phyloP scores from a whole-genome alignment of 2,797 vertebrate genomes.

The Phalloptychus januarius region DNA sequence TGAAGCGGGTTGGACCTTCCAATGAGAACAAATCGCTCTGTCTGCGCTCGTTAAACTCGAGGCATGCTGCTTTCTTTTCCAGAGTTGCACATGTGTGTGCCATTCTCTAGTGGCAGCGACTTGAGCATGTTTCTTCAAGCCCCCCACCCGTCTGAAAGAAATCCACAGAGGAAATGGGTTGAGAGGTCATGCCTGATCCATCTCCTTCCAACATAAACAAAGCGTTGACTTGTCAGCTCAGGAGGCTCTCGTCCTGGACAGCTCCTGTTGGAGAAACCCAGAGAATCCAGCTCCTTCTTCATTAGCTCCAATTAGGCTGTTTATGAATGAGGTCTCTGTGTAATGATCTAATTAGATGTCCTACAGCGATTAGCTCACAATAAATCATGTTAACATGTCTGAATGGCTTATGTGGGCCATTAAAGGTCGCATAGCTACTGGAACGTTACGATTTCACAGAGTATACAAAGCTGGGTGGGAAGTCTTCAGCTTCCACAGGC shows the following conservation, averaged over 20 bases:
- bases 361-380: conserved; percentile 27
- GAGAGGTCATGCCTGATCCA: conserved; percentile 54
- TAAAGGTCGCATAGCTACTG: conserved; percentile 44
- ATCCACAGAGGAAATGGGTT: conserved; percentile 59
- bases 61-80: conserved; percentile 33
- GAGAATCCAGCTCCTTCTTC: conserved; percentile 26
- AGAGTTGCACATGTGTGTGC: conserved; percentile 14
- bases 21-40: background rate
- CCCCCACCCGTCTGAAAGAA: conserved; percentile 12
- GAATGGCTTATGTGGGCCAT: conserved; percentile 6
- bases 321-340: conserved; percentile 57
- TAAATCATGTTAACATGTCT: conserved; percentile 51
- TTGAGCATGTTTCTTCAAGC: conserved; percentile 33
- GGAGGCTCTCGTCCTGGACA: conserved; percentile 30
- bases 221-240: conserved; percentile 19
- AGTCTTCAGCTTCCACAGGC: conserved; percentile 26
- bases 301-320: conserved; percentile 24
- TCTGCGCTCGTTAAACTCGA: conserved; percentile 26
- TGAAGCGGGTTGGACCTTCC: background rate
- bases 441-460: conserved; percentile 5
- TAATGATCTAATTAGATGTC: conserved; percentile 41
- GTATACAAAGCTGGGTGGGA: conserved; percentile 40
- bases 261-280: conserved; percentile 15
- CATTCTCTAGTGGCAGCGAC: conserved; percentile 8
- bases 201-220: conserved; percentile 68